Percentiles rank a stretch among this genome's conserved stretches.
Evolutionary conservation across 1,140 invertebrate species (phyloP).

Genomic region (Drosophila grimshawi): DNA sequence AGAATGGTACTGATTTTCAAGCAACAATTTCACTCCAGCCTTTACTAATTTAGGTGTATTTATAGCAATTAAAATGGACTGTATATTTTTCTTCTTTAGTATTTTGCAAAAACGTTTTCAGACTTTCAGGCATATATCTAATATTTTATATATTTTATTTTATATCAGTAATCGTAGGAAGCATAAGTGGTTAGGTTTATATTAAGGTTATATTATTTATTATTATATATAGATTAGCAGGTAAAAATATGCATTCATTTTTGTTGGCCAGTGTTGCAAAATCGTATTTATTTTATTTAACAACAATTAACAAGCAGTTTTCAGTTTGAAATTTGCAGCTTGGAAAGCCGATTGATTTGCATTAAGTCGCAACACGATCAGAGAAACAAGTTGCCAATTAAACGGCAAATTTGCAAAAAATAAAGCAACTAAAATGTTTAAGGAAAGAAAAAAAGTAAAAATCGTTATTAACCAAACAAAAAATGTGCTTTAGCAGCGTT

Average conservation of each 20-base stretch:
- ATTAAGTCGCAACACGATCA: conserved; percentile 42
- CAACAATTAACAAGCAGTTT: conserved; percentile 44
- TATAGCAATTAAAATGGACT: no score
- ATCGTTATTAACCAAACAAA: conserved; percentile 25
- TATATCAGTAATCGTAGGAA: no score
- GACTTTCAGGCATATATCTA: no score
- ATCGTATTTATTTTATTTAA: conserved; percentile 45
- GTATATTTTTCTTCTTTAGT: no score
- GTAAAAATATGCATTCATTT: neutral
- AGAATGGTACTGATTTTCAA: no score
- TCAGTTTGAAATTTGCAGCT: conserved; percentile 11
- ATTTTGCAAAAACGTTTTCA: no score
- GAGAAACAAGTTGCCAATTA: conserved; percentile 42
- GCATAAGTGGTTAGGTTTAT: no score
- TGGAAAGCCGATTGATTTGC: conserved; percentile 50
- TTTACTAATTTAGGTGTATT: no score
- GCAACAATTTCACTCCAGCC: no score
- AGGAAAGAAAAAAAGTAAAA: neutral
- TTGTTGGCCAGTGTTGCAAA: conserved; percentile 28
- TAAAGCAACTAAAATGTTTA: neutral
- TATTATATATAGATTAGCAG: no score
- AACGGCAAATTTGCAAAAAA: conserved; percentile 25
- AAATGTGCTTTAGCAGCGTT: conserved; percentile 25
- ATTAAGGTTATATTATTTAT: no score
- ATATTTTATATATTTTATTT: no score